Conservation (phyloP, 2,113 vertebrate genomes). For the Tenrec ecaudatus region DNA sequence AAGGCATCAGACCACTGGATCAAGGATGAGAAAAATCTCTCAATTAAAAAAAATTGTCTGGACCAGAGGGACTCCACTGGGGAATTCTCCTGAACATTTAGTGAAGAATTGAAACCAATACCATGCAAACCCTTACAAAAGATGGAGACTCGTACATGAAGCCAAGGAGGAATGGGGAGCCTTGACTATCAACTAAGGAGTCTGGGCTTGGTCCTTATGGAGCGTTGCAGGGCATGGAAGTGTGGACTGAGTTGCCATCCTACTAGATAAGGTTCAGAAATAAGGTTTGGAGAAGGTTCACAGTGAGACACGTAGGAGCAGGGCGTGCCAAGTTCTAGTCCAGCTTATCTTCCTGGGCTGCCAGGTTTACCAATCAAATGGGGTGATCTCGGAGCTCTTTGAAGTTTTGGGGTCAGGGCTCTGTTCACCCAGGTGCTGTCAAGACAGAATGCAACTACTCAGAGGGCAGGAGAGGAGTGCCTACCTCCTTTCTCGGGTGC, state of each 20-base stretch:
- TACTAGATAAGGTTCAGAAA: background rate
- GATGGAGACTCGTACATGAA: no score
- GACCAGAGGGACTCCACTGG: no score
- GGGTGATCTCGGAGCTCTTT: background rate
- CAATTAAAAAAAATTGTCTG: no score
- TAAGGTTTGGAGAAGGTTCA: background rate
- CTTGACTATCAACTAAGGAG: background rate
- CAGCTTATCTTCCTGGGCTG: background rate
- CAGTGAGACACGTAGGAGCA: background rate
- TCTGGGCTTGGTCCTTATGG: background rate
- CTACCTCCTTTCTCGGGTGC: background rate
- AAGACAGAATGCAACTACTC: slow-evolving; percentile 38
- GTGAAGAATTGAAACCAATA: no score
- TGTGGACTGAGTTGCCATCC: background rate
- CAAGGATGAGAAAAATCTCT: no score
- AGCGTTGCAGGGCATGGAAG: background rate
- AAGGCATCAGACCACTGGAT: no score
- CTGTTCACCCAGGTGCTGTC: background rate
- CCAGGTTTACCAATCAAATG: slow-evolving; percentile 19
- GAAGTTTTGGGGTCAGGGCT: background rate
- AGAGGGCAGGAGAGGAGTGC: background rate
- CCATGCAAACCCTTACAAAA: no score
- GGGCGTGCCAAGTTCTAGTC: background rate
- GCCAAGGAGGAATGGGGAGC: background rate
- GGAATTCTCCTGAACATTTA: no score